These are phyloP conservation scores for Cromileptes altivelis DNA, from an alignment of 2,113 vertebrate species.

Conservation along the genomic window DNA sequence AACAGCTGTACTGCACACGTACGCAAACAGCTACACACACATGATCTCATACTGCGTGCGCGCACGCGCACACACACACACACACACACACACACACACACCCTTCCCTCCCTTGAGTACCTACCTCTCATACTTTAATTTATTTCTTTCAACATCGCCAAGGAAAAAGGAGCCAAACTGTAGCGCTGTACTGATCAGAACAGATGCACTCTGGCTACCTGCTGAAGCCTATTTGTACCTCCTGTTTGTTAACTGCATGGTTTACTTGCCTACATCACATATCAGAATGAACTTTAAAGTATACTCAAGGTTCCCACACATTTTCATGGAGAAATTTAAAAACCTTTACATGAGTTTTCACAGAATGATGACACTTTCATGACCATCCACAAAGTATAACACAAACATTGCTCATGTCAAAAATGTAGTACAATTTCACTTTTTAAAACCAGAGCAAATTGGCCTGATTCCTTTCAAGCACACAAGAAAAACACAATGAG, in stretches of 20 bases:
- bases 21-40: constrained; percentile 9
- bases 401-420: too few relatives aligned
- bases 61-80: constrained; percentile 6
- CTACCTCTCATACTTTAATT: constrained; percentile 51
- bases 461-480: too few relatives aligned
- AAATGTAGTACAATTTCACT: too few relatives aligned
- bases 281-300: neutral
- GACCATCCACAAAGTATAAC: too few relatives aligned
- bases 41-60: neutral
- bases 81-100: neutral
- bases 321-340: too few relatives aligned
- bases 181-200: constrained; percentile 13
- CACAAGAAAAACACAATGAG: too few relatives aligned
- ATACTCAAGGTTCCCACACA: too few relatives aligned
- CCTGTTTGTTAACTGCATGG: neutral
- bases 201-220: neutral
- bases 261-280: neutral
- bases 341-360: too few relatives aligned
- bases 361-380: too few relatives aligned
- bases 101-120: constrained; percentile 24
- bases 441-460: too few relatives aligned
- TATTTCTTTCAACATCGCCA: constrained; percentile 44
- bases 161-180: constrained; percentile 29
- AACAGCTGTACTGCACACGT: constrained; percentile 67
- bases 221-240: neutral